phyloP scores from a whole-genome alignment of 2,113 vertebrate species.

The Notiomystis cincta region DNA sequence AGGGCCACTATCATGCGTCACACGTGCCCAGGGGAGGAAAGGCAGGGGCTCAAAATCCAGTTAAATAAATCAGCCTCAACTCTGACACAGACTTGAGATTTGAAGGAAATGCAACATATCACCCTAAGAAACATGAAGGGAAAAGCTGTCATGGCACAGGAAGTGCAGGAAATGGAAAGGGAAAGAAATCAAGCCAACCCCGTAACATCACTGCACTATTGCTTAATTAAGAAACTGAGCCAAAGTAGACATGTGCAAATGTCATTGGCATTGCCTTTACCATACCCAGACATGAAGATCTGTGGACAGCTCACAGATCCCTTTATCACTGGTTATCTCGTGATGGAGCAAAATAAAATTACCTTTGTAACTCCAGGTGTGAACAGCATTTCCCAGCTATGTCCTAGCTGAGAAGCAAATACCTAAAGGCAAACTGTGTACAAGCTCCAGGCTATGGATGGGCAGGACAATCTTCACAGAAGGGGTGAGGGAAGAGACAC shows the following conservation, averaged over 20 bases:
- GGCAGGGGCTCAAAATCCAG: not conserved
- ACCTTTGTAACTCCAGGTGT: not conserved
- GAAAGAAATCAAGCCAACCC: slow-evolving; percentile 12
- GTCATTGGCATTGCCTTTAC: not conserved
- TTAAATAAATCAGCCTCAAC: not conserved
- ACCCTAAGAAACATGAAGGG: not conserved
- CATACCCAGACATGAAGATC: not conserved
- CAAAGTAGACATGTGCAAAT: not conserved
- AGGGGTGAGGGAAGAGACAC: not conserved
- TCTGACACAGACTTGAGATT: not conserved
- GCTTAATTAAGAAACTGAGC: not conserved
- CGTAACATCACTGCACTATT: not conserved
- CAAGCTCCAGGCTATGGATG: not conserved
- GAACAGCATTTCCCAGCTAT: not conserved
- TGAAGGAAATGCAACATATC: not conserved
- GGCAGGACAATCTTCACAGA: not conserved
- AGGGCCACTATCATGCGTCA: not conserved
- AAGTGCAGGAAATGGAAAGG: slow-evolving; percentile 6
- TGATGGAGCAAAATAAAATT: not conserved
- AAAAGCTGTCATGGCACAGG: not conserved
- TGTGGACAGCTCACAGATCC: not conserved
- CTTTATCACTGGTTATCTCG: not conserved
- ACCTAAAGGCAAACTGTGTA: not conserved
- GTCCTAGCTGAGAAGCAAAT: not conserved
- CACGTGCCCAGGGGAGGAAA: slow-evolving; percentile 3